phyloP scores from a whole-genome alignment of 2,888 invertebrate genomes.

The Diaperis boleti region DNA sequence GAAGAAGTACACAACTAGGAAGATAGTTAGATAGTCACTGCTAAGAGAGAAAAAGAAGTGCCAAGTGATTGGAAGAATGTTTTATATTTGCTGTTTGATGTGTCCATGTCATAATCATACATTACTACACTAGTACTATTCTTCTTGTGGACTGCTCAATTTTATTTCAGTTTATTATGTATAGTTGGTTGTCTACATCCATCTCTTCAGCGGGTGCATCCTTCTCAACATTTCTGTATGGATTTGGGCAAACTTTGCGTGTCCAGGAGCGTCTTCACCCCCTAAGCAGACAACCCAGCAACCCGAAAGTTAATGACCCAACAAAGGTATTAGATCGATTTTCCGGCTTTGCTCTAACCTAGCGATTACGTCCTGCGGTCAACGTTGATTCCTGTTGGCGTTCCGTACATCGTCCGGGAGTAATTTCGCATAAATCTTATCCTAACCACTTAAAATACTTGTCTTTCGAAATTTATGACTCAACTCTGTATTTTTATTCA shows the following conservation, averaged over 20 bases:
- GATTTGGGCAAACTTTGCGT: background rate
- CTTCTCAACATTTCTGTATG: too few species aligned
- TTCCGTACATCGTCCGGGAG: background rate
- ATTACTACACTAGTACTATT: too few species aligned
- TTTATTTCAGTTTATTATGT: too few species aligned
- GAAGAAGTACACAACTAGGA: too few species aligned
- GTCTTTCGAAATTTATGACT: background rate
- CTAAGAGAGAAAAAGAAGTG: too few species aligned
- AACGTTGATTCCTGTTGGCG: background rate
- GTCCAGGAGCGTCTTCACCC: background rate
- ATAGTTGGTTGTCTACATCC: too few species aligned
- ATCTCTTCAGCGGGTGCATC: too few species aligned
- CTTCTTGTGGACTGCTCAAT: too few species aligned
- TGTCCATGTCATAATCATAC: too few species aligned
- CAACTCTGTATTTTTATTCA: background rate
- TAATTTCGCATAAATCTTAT: background rate
- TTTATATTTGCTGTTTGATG: too few species aligned
- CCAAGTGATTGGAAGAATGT: too few species aligned
- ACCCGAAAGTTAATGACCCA: background rate
- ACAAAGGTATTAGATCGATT: conserved; percentile 18
- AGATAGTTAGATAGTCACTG: too few species aligned
- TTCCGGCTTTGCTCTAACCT: background rate
- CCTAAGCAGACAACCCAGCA: background rate
- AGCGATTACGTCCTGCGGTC: conserved; percentile 12
- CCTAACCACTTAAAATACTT: background rate